Base-by-base conservation (phyloP, 1,140 invertebrate genomes). In the Acromyrmex charruanus region DNA sequence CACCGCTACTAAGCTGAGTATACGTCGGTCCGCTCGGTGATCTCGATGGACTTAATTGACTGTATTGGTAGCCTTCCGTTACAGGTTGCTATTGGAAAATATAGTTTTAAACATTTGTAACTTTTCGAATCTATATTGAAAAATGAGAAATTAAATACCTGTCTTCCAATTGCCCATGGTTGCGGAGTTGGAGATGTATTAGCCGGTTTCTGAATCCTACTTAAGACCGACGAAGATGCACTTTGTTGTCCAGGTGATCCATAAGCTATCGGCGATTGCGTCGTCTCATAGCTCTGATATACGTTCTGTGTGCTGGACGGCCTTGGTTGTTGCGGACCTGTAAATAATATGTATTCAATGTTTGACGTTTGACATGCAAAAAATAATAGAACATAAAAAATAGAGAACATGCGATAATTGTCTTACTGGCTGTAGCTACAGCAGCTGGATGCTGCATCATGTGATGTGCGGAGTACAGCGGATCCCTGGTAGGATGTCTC, bases 1-100 rank as follows among this genome's bases (percentile, higher is more conserved):
- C 95, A 55, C 96, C 96, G 39, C 97, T 97, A 93, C 97, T 97
- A 7, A 98, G 95, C 94, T 98, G 98, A 87, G 98, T 99, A 94
- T 98, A 98, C 14, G 97, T 98, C 25, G 97, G 98, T 87, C 97
- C 98, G 95, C 96, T 97, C 51, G 98, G 98, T 90, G 97, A 98
- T 87, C 97, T 95, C 59, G 97, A 96, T 9, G 97, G 98, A 96
- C 97, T 98, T 91, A 98, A 97, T 95, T 98, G 98, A 96, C 96
- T 97, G 94, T 98, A 98, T 82, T 97, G 96, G 94, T 97, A 97
- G 31, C 96, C 96, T 93, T 97, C 97, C 53, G 97, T 96, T 16
- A 95, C 95, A 58, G 94, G 94, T 94, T 95, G 94, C 92, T 95
- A 84, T n/a, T 28, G 14, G 69, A 55, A 31, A 68, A 69, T 25